Percentiles rank a stretch among this genome's conserved stretches.
Conservation (phyloP, 2,797 vertebrate genomes). For the Amniataba percoides region DNA sequence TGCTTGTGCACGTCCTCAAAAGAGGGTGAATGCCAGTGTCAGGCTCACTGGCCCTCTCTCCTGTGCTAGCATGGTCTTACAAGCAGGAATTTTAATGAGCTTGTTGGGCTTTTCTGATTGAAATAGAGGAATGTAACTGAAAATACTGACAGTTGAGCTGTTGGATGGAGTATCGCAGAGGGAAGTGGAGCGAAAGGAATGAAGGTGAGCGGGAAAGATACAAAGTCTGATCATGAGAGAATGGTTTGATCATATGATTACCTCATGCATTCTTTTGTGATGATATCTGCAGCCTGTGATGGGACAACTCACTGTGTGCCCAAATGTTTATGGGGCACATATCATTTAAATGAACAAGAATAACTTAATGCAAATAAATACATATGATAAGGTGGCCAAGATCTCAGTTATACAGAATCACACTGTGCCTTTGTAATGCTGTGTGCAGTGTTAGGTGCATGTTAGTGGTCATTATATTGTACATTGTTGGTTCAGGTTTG, state of each 20-base stretch:
- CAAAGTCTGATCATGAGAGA: conserved; percentile 20
- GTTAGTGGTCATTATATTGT: not conserved
- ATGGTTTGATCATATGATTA: conserved; percentile 32
- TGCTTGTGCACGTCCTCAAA: conserved; percentile 59
- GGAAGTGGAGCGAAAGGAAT: not conserved
- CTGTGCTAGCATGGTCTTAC: conserved; percentile 55
- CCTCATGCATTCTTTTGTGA: conserved; percentile 41
- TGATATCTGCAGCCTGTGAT: conserved; percentile 31
- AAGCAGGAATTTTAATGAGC: conserved; percentile 84
- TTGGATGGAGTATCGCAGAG: conserved; percentile 4
- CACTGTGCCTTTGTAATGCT: not conserved
- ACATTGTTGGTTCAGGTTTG: not conserved
- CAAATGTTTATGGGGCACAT: conserved; percentile 35
- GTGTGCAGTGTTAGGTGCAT: not conserved
- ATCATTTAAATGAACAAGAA: conserved; percentile 25
- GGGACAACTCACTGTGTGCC: conserved; percentile 22
- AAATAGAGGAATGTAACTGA: conserved; percentile 57
- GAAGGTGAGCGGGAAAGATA: conserved; percentile 7
- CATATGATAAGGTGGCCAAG: not conserved
- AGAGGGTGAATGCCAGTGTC: conserved; percentile 63
- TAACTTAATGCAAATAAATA: not conserved
- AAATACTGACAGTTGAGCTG: conserved; percentile 31
- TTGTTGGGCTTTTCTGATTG: conserved; percentile 66
- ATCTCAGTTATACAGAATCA: not conserved
- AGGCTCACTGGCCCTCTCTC: conserved; percentile 65